Evolutionary conservation across 92 coral and sea anemone species (phyloP).

Genomic region (Pocillopora meandrina): DNA sequence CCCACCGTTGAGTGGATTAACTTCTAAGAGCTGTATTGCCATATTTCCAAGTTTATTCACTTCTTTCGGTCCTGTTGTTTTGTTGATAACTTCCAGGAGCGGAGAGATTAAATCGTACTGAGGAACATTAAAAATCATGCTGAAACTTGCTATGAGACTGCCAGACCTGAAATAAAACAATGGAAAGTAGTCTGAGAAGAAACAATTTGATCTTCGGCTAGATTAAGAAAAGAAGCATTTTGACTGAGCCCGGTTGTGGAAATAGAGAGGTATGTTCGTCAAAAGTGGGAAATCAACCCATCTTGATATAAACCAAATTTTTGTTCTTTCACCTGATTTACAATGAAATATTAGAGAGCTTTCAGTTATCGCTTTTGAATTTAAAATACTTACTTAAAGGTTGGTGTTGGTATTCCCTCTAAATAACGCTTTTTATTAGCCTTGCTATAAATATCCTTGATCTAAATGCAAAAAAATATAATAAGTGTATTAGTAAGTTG

Average conservation of each 20-base stretch:
- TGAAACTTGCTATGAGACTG: constrained; percentile 36
- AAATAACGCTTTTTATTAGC: background rate
- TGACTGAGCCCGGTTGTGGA: too few relatives aligned
- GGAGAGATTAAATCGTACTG: constrained; percentile 18
- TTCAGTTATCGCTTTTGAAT: too few relatives aligned
- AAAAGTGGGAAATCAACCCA: too few relatives aligned
- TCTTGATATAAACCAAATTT: too few relatives aligned
- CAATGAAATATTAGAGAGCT: too few relatives aligned
- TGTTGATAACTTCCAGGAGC: constrained; percentile 4
- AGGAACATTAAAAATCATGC: constrained; percentile 28
- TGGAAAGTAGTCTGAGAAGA: too few relatives aligned
- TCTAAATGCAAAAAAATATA: background rate
- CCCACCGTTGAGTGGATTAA: constrained; percentile 8
- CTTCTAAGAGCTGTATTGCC: background rate
- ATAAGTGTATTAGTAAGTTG: background rate
- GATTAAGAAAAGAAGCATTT: too few relatives aligned
- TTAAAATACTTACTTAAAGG: constrained; percentile 5
- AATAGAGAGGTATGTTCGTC: too few relatives aligned
- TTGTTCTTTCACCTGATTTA: too few relatives aligned
- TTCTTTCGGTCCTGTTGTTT: background rate
- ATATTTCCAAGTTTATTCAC: background rate
- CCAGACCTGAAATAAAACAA: constrained; percentile 26
- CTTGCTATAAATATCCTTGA: background rate
- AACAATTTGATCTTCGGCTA: too few relatives aligned
- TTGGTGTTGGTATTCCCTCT: background rate